Conservation (phyloP, 2,888 invertebrate genomes). For the Synergus umbraculus region DNA sequence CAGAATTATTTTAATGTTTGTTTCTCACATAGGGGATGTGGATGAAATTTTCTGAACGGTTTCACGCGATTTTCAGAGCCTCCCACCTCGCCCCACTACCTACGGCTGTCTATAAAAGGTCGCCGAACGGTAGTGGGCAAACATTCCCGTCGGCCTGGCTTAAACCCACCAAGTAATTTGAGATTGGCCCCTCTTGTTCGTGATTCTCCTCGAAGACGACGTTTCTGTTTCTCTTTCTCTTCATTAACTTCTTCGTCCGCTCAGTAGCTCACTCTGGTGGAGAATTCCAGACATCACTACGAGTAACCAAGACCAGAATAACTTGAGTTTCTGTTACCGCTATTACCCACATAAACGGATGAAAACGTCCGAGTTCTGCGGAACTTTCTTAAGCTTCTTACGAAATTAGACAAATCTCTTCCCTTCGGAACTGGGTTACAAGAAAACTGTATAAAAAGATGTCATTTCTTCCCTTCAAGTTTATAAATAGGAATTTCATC, state of each 20-base stretch:
- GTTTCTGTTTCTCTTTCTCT: constrained; percentile 59
- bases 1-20: neutral
- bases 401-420: neutral
- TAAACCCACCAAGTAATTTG: constrained; percentile 75
- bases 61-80: constrained; percentile 50
- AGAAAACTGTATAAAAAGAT: too few relatives aligned
- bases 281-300: constrained; percentile 68
- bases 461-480: too few relatives aligned
- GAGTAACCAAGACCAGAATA: constrained; percentile 61
- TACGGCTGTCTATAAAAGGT: constrained; percentile 76
- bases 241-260: constrained; percentile 44
- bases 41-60: constrained; percentile 19
- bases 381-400: neutral
- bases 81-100: constrained; percentile 68
- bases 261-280: constrained; percentile 69
- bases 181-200: constrained; percentile 73
- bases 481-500: too few relatives aligned
- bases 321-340: constrained; percentile 43
- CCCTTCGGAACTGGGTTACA: too few relatives aligned
- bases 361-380: neutral
- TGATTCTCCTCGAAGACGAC: constrained; percentile 52
- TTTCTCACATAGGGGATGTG: neutral
- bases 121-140: constrained; percentile 71
- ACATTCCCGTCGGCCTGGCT: constrained; percentile 68
- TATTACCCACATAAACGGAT: constrained; percentile 10